These are phyloP conservation scores for Syngnathus acus DNA, from an alignment of 2,797 vertebrate species.

Conservation along the genomic window DNA sequence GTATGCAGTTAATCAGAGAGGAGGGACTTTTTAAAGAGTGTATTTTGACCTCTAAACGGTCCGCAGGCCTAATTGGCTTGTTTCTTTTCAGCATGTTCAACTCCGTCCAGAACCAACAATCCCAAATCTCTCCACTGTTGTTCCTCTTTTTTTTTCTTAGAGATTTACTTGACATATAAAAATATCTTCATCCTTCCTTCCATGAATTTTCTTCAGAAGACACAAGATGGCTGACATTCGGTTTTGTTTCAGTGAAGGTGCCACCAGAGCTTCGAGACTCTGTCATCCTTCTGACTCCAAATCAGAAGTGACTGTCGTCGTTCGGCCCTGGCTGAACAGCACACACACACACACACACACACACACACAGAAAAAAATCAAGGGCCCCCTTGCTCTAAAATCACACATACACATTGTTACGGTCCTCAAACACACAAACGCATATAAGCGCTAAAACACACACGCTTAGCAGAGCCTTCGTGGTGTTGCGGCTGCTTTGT, in stretches of 20 bases:
- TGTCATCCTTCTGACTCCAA: constrained; percentile 62
- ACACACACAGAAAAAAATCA: constrained; percentile 12
- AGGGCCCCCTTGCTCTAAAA: constrained; percentile 20
- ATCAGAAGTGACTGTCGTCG: constrained; percentile 63
- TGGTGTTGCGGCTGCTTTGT: constrained; percentile 46
- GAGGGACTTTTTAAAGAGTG: constrained; percentile 48
- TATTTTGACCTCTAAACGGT: constrained; percentile 59
- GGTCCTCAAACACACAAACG: constrained; percentile 34
- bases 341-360: constrained; percentile 8
- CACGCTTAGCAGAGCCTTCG: constrained; percentile 46
- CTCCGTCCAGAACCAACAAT: constrained; percentile 43
- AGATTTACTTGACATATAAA: constrained; percentile 33
- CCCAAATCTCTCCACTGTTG: constrained; percentile 13
- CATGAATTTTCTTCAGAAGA: constrained; percentile 38
- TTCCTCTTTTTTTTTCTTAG: constrained; percentile 16
- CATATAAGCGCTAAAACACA: constrained; percentile 33
- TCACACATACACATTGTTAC: constrained; percentile 20
- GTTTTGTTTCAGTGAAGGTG: constrained; percentile 55
- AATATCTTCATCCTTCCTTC: constrained; percentile 48
- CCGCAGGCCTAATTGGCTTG: constrained; percentile 60
- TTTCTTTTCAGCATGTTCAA: constrained; percentile 60
- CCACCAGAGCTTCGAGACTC: constrained; percentile 57
- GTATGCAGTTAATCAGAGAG: constrained; percentile 42
- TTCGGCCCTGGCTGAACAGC: constrained; percentile 28
- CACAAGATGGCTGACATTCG: constrained; percentile 33